phyloP scores from a whole-genome alignment of 2,113 vertebrate genomes.

The Melanocharis versteri region DNA sequence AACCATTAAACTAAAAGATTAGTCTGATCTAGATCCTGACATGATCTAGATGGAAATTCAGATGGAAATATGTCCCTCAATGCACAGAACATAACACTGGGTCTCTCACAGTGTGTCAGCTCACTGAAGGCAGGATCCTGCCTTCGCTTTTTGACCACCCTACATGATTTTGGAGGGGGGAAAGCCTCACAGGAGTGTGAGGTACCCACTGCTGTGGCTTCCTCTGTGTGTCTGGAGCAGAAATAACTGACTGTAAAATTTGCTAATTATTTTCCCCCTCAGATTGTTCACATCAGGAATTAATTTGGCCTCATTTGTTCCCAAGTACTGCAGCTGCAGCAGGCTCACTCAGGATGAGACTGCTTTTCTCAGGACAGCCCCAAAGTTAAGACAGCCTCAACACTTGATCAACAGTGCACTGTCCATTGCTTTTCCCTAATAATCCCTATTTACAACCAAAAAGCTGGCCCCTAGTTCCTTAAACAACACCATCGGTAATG shows the following conservation, averaged over 20 bases:
- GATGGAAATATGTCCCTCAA: neutral
- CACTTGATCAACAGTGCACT: neutral
- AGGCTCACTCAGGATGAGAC: neutral
- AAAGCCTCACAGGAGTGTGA: neutral
- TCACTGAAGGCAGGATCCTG: neutral
- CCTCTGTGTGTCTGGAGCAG: neutral
- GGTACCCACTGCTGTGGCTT: neutral
- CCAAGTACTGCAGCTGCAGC: neutral
- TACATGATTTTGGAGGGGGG: neutral
- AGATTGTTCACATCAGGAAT: neutral
- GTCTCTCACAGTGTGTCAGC: neutral
- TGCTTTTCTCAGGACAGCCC: neutral
- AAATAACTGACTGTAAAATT: neutral
- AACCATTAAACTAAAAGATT: neutral
- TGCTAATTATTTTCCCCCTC: neutral
- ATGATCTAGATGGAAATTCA: neutral
- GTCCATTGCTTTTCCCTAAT: neutral
- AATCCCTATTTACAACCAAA: neutral
- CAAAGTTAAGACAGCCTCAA: neutral
- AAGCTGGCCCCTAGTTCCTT: neutral
- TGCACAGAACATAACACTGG: neutral
- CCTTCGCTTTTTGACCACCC: neutral
- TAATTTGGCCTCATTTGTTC: neutral
- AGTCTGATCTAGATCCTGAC: neutral
- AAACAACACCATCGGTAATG: neutral